Base-by-base conservation (phyloP, 2,888 invertebrate genomes). In the Steinernema carpocapsae region DNA sequence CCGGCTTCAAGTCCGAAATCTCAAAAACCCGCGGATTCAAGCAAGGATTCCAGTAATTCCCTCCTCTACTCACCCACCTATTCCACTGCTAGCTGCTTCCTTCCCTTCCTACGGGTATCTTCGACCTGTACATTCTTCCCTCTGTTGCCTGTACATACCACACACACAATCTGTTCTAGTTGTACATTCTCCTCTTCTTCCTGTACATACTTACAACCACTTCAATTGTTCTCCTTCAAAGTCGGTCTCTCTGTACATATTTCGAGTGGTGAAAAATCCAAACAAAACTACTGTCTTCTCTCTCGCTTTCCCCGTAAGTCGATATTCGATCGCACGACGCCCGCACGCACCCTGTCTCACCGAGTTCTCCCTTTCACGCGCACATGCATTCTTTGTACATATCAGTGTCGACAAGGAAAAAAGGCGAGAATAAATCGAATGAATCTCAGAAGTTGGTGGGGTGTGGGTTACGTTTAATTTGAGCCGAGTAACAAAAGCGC, bases 21-120 rank as follows among this genome's bases (percentile, higher is more conserved):
- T 78, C 78, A 74, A 82, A 85, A 71, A 80, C 82, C 19, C 78
- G 78, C 75, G 85, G 85, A 6, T 84, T 76, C 77, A 78, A 81
- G 70, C 59, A 72, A 37, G 43, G 72, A 12, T 70, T 46, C 46
- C 71, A 43, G 46, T 70, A 70, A 70, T n/a, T 70, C 37, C 22
- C 19, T 29, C 6, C 37, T 70, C 6, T 45, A 14, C 71, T 19
- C 19, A 10, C 17, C 19, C 46, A 12, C 22, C 46, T 70, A 17
- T 56, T 12, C 24, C 24, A 56, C 29, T 14, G 43, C 43, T 43
- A 14, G 10, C 10, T 12, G 14, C 10, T 12, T 12, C 10, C 43
- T 12, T 43, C 14, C 43, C 43, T 43, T 43, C 43, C 43, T 56
- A 56, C 56, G 56, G 56, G 56, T 56, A 56, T 26, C 19, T 12